Evolutionary conservation across 92 coral and sea anemone species (phyloP), one percentile per base, ranked within the genome.

Genomic region (Phenganax subtilis): DNA sequence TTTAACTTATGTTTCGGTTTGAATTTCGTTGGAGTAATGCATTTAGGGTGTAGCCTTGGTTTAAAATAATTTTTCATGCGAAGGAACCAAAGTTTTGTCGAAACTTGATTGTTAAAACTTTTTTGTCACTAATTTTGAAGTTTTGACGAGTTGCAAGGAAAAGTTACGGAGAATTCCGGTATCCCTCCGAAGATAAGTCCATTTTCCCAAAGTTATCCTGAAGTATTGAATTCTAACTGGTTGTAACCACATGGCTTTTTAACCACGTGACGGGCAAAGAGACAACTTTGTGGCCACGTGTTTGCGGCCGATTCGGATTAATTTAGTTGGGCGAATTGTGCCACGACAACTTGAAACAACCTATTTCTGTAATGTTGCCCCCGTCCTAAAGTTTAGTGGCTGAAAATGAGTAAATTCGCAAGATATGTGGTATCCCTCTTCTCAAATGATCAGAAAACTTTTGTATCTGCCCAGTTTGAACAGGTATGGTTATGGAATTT

Each of bases 391-490:
- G 9, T 56, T 10, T 57, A 51, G 57, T 51, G 17, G 12, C 69
- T 30, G 8, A 47, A 17, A 58, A 79, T 79, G 83, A 60, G 60
- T n/a, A 65, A n/a, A 9, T 10, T 44, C 10, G 74, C 27, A 16
- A 79, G 74, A 65, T 64, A 79, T 65, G 29, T 51, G 2, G 83
- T 64, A 47, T 79, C 83, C 16, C 65, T 79, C 31, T 54, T 79
- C 54, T 79, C 83, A 61, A 69, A 51, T 61, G 83, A 79, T 3
- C 54, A 79, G 52, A 79, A 79, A 63, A 65, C 71, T 3, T 64
- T 61, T 20, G 71, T 78, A 28, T 90, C 90, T 20, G 97, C 93
- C 10, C 75, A 85, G 55, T 94, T 92, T 83, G 98, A 90, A 76
- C 85, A 87, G 86, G 98, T 92, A 84, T 10, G 88, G 51, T 37